phyloP scores from a whole-genome alignment of 2,113 vertebrate species.

The Haemorhous mexicanus region DNA sequence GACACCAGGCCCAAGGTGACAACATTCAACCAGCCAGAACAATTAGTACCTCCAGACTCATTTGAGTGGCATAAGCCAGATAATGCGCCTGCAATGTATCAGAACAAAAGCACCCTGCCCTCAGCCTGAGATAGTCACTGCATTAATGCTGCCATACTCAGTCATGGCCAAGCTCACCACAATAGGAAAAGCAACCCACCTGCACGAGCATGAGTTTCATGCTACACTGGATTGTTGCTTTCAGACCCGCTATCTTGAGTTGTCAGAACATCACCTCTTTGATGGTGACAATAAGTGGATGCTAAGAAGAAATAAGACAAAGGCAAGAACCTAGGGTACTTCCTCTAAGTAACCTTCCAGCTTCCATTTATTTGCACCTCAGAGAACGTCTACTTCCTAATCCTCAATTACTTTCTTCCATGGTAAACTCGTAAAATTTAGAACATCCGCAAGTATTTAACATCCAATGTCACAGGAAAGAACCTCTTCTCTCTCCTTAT shows the following conservation, averaged over 20 bases:
- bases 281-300: background rate
- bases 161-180: background rate
- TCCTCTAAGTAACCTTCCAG: background rate
- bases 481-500: background rate
- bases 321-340: background rate
- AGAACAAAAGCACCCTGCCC: background rate
- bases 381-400: background rate
- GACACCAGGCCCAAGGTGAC: background rate
- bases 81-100: background rate
- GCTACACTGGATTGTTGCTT: background rate
- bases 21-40: accelerated
- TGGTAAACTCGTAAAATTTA: background rate
- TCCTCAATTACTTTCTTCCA: background rate
- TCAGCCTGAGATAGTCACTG: background rate
- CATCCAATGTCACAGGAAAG: background rate
- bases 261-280: background rate
- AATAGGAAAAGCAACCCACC: background rate
- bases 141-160: accelerated
- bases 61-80: background rate
- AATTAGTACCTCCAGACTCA: background rate
- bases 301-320: background rate
- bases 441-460: background rate
- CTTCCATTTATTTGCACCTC: background rate
- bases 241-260: background rate
- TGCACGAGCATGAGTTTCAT: background rate